A percentile compares a stretch with the other conserved stretches of the same genome.
phyloP scores from a whole-genome alignment of 2,797 vertebrate genomes.

The Hyperoplus lanceolatus region DNA sequence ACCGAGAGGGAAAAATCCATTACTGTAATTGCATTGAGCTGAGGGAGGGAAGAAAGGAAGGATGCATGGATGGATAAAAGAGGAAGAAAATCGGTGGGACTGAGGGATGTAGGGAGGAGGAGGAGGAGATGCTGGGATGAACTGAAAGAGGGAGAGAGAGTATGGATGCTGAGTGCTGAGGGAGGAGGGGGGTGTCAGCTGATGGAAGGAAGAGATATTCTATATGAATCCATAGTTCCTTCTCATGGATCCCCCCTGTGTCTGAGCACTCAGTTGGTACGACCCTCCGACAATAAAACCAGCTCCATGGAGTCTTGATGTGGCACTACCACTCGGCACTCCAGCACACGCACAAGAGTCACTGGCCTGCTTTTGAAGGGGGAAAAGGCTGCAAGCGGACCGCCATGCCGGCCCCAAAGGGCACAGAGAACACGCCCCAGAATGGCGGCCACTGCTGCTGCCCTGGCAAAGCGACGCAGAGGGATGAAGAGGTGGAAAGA shows the following conservation, averaged over 20 bases:
- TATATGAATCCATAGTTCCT: constrained; percentile 85
- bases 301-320: constrained; percentile 94
- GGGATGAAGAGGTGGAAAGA: constrained; percentile 41
- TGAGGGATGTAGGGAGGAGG: constrained; percentile 70
- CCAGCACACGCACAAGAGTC: constrained; percentile 56
- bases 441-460: constrained; percentile 71
- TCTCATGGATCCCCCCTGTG: constrained; percentile 83
- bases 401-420: constrained; percentile 70
- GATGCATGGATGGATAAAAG: constrained; percentile 84
- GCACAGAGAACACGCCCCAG: constrained; percentile 78
- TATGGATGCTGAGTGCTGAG: constrained; percentile 45
- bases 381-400: constrained; percentile 63
- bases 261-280: constrained; percentile 91
- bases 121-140: constrained; percentile 68
- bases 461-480: constrained; percentile 39
- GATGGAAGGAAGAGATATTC: constrained; percentile 73
- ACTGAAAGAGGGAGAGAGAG: constrained; percentile 70
- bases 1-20: constrained; percentile 89
- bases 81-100: constrained; percentile 82
- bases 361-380: constrained; percentile 47
- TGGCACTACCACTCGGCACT: constrained; percentile 87
- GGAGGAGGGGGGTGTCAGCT: constrained; percentile 68
- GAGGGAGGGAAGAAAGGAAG: constrained; percentile 76
- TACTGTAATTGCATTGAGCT: constrained; percentile 95
- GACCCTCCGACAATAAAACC: constrained; percentile 96